Percentiles rank a stretch among this genome's conserved stretches.
These are phyloP conservation scores for Tetranychus truncatus DNA, from an alignment of 2,888 invertebrate genomes.

Conservation along the genomic window DNA sequence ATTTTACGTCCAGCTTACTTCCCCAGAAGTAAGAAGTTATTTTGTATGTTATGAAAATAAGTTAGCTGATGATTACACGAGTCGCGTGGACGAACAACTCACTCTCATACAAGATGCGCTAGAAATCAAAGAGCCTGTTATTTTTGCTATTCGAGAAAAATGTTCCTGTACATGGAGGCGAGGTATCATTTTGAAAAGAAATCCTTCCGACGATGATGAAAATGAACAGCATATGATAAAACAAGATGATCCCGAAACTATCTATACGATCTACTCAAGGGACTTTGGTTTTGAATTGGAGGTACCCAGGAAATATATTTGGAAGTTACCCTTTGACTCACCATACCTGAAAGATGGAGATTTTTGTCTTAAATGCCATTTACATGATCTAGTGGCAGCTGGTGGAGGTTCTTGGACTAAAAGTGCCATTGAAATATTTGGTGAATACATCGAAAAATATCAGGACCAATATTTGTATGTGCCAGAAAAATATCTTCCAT, in stretches of 20 bases:
- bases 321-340: background rate
- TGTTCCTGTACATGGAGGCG: background rate
- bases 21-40: background rate
- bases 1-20: background rate
- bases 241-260: background rate
- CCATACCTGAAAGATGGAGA: slow-evolving; percentile 10
- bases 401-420: slow-evolving; percentile 9
- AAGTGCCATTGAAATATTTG: slow-evolving; percentile 1
- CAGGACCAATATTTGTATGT: background rate
- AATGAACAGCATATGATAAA: background rate
- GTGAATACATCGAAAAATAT: background rate
- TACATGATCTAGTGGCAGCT: background rate
- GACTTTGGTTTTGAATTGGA: background rate
- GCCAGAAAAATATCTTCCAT: background rate
- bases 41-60: background rate
- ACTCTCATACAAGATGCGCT: background rate
- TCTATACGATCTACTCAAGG: background rate
- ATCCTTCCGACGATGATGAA: background rate
- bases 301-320: background rate
- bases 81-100: background rate
- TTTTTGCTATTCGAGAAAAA: background rate
- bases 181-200: background rate
- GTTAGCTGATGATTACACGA: background rate
- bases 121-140: background rate
- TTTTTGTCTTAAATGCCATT: slow-evolving; percentile 8